Base-by-base conservation (phyloP, 2,888 invertebrate species). In the Lasioglossum leucozonium region DNA sequence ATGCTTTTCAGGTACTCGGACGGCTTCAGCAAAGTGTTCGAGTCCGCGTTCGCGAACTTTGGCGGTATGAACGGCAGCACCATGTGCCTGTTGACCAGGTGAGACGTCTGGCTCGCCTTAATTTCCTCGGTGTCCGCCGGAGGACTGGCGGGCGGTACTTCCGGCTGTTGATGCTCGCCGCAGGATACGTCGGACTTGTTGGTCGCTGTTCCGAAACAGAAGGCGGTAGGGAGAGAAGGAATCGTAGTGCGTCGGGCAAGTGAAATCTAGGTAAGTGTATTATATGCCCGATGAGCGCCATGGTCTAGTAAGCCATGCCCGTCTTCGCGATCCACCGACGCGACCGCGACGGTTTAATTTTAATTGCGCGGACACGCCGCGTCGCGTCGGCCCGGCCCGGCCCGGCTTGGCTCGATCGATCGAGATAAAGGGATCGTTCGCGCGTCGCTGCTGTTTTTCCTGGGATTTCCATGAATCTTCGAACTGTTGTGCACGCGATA, bases 21-120 rank as follows among this genome's bases (percentile, higher is more conserved):
- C 79, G 98, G 99, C 94, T 98, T 98, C 94, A 99, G 98, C 90
- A 99, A 96, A 85, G 97, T 97, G 95, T 98, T 97, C 84, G 97
- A 97, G 93, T 97, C 97, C 95, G 96, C 96, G 94, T 96, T 96
- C 79, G 98, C 97, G 95, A 99, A 99, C 95, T 98, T 97, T 82
- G 99, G 98, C 85, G 98, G 98, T 94, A 99, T 97, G 96, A 99
- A 98, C 89, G 98, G 98, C 90, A 98, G 96, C 91, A 97, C 98
- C 94, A 98, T 96, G 95, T 98, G 98, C 95, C 97, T 98, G 96
- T 97, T 98, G 93, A 98, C 97, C 95, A 97, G 96, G 96, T 97
- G 93, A 92, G 94, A 92, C 87, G 93, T 93, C 93, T 92, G 95
- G 75, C 82, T 91, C 71, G 92, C 83, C 88, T 93, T 94, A 88